Conservation (phyloP, 2,797 vertebrate species). For the Sebastes trivittatus region DNA sequence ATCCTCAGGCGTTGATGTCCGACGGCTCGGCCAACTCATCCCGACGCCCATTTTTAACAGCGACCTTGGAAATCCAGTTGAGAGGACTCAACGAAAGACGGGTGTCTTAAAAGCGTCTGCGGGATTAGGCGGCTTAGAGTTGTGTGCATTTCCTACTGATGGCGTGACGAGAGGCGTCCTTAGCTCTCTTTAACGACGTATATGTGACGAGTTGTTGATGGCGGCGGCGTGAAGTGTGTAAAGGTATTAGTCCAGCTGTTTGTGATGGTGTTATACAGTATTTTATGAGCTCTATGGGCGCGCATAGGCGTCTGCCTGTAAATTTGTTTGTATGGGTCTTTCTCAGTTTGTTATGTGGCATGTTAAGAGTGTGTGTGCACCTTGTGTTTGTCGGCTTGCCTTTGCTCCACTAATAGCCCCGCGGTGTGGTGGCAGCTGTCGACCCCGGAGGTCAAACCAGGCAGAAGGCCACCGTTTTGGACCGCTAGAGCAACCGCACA, state of each 20-base stretch:
- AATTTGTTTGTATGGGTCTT: background rate
- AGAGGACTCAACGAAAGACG: slow-evolving; percentile 42
- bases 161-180: slow-evolving; percentile 13
- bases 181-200: background rate
- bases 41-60: slow-evolving; percentile 49
- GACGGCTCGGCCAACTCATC: slow-evolving; percentile 2
- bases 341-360: slow-evolving; percentile 3
- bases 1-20: slow-evolving; percentile 15
- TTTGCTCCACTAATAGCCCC: slow-evolving; percentile 71
- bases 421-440: slow-evolving; percentile 68
- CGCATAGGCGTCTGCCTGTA: background rate
- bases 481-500: background rate
- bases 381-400: slow-evolving; percentile 60
- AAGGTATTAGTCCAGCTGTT: slow-evolving; percentile 7
- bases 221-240: background rate
- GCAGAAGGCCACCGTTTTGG: slow-evolving; percentile 44
- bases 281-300: background rate
- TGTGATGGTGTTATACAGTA: background rate
- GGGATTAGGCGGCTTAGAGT: slow-evolving; percentile 40
- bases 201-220: background rate
- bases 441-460: slow-evolving; percentile 61
- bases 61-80: slow-evolving; percentile 47
- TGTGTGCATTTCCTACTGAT: slow-evolving; percentile 15
- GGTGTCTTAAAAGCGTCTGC: slow-evolving; percentile 39
- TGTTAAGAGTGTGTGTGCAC: slow-evolving; percentile 6